These are phyloP conservation scores for Babylonia areolata DNA, from an alignment of 1,140 invertebrate species.

Conservation along the genomic window DNA sequence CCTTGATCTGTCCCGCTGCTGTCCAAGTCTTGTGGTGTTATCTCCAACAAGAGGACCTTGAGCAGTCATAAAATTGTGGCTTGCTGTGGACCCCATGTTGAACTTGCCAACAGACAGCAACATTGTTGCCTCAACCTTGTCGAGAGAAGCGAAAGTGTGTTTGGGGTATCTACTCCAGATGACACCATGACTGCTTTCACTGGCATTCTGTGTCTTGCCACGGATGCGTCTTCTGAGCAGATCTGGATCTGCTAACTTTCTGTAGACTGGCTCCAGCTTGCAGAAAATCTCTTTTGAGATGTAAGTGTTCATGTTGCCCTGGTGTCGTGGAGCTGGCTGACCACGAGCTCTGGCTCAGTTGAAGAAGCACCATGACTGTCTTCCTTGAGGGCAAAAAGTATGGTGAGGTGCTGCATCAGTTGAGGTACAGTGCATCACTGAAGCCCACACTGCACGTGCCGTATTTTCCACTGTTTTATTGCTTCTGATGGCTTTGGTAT, in stretches of 20 bases:
- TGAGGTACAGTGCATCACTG: constrained; percentile 2
- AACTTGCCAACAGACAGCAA: constrained; percentile 18
- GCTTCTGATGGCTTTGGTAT: too few relatives aligned
- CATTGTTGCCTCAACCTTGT: background rate
- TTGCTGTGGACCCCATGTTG: constrained; percentile 15
- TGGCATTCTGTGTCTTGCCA: constrained; percentile 29
- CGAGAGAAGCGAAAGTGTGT: constrained; percentile 8
- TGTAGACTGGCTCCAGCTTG: constrained; percentile 10
- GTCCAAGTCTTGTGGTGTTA: background rate
- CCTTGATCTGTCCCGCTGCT: too few relatives aligned
- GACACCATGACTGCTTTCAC: constrained; percentile 21
- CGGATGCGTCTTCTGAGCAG: background rate
- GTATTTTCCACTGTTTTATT: background rate
- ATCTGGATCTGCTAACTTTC: background rate
- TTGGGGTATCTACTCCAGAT: constrained; percentile 37
- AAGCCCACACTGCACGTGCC: constrained; percentile 22
- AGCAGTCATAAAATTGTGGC: constrained; percentile 9
- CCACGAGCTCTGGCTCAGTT: too few relatives aligned
- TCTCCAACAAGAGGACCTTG: background rate
- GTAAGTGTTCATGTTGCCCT: background rate
- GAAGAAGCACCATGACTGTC: constrained; percentile 38
- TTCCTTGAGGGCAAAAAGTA: constrained; percentile 28
- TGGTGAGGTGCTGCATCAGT: constrained; percentile 9
- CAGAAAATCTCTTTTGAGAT: background rate
- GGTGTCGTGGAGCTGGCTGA: background rate